These are phyloP conservation scores for Neomicropteryx cornuta DNA, from an alignment of 1,140 invertebrate species.

Conservation along the genomic window DNA sequence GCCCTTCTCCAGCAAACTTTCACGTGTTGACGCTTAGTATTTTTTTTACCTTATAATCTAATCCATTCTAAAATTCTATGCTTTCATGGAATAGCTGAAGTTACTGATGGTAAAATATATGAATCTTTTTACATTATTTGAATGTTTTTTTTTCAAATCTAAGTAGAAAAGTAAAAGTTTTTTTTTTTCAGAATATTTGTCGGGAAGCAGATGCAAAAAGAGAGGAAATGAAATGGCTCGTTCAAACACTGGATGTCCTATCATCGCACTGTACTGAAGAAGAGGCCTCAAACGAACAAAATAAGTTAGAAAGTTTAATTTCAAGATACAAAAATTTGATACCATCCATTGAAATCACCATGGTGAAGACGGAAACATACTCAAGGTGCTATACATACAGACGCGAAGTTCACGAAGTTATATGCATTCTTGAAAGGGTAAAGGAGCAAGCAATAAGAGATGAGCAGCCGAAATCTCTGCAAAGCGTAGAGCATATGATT, in stretches of 20 bases:
- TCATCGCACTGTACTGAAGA: conserved; percentile 69
- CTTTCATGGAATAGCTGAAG: conserved; percentile 35
- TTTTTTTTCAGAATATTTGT: conserved; percentile 61
- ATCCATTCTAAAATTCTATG: too few species aligned
- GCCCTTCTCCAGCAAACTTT: too few species aligned
- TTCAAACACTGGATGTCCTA: conserved; percentile 78
- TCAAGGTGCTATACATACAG: conserved; percentile 87
- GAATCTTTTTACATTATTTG: conserved; percentile 13
- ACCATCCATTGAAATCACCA: conserved; percentile 83
- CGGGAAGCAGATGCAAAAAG: conserved; percentile 78
- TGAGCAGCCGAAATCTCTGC: conserved; percentile 55
- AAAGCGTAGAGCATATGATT: conserved; percentile 63
- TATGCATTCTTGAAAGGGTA: conserved; percentile 59
- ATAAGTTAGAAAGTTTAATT: conserved; percentile 71
- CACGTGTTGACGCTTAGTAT: too few species aligned
- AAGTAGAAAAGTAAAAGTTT: conserved; percentile 7
- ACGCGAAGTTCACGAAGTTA: conserved; percentile 77
- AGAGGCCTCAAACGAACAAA: conserved; percentile 68
- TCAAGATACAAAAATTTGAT: conserved; percentile 81
- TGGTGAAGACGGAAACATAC: conserved; percentile 84
- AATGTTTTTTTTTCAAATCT: neutral
- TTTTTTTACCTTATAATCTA: too few species aligned
- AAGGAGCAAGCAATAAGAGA: conserved; percentile 58
- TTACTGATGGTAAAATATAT: conserved; percentile 44
- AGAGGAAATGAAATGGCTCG: conserved; percentile 91